Base-by-base conservation (phyloP, 2,797 vertebrate species). In the Amblyraja radiata region DNA sequence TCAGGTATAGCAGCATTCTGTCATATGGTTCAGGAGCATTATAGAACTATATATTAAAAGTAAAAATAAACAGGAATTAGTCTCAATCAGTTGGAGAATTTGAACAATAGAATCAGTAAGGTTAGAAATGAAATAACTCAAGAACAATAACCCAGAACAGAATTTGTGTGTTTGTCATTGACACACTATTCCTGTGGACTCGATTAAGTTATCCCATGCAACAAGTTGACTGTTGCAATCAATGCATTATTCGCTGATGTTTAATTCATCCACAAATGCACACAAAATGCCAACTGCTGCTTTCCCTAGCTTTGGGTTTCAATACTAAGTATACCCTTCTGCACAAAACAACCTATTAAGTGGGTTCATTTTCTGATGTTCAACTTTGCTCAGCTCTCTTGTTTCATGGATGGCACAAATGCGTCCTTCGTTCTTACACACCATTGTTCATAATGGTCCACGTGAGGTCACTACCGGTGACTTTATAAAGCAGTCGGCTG, bases 1-100 rank as follows among this genome's bases (percentile, higher is more conserved):
- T 99, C 94, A 99, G 97, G 95, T 98, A 97, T 95, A 98, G 99
- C 95, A 99, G 94, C 98, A 99, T 98, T 4, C 97, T 96, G 93
- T 99, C 97, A 0, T 99, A 99, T 46, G 96, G 96, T 0, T 96
- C 96, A 2, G 98, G 97, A 58, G 99, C 98, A 11, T 96, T 97
- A 0, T 99, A 97, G 96, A 99, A 99, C 99, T 99, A 94, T 91
- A 94, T 91, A 94, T 73, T 0, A 90, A 93, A 63, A 18, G 6
- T 76, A 46, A 23, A 74, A 23, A 74, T 28, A 14, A 46, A 92
- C 39, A 92, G 73, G 90, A 74, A 54, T 92, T 25, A 92, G 39
- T 14, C 21, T 18, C 32, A 28, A 68, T 68, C 84, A 7, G 65
- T 68, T 36, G 21, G 2, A 88, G 61, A 36, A 36, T 10, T 8